A percentile compares a stretch with the other conserved stretches of the same genome.
Evolutionary conservation across 2,888 invertebrate genomes (phyloP).

Genomic region (Calameuta filiformis): DNA sequence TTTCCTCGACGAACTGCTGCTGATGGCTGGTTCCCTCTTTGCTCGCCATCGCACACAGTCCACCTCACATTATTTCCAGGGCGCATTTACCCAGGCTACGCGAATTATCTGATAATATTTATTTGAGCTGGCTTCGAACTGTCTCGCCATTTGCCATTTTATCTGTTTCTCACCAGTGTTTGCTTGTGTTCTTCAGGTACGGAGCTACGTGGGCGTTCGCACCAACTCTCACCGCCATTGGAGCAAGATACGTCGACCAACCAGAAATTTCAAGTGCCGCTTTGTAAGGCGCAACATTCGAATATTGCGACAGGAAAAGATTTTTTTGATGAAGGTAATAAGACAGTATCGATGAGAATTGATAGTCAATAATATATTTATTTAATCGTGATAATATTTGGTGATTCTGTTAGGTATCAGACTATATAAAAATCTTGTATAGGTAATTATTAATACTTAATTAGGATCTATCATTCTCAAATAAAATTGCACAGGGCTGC

Average conservation of each 20-base stretch:
- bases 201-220: background rate
- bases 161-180: conserved; percentile 5
- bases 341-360: background rate
- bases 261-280: background rate
- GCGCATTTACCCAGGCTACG: conserved; percentile 40
- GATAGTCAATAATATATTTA: background rate
- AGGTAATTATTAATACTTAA: conserved; percentile 13
- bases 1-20: conserved; percentile 78
- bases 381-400: background rate
- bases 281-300: background rate
- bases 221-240: background rate
- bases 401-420: background rate
- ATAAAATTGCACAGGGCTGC: conserved; percentile 57
- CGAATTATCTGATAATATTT: conserved; percentile 25
- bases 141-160: conserved; percentile 33
- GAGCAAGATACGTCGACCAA: background rate
- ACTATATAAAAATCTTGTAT: conserved; percentile 9
- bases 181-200: conserved; percentile 15
- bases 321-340: background rate
- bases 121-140: conserved; percentile 29
- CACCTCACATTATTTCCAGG: conserved; percentile 49
- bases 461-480: conserved; percentile 33
- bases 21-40: conserved; percentile 47
- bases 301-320: background rate
- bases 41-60: conserved; percentile 52